Evolutionary conservation across 2,797 vertebrate species (phyloP), one percentile per base, ranked within the genome.

Genomic region (Cuculus canorus): DNA sequence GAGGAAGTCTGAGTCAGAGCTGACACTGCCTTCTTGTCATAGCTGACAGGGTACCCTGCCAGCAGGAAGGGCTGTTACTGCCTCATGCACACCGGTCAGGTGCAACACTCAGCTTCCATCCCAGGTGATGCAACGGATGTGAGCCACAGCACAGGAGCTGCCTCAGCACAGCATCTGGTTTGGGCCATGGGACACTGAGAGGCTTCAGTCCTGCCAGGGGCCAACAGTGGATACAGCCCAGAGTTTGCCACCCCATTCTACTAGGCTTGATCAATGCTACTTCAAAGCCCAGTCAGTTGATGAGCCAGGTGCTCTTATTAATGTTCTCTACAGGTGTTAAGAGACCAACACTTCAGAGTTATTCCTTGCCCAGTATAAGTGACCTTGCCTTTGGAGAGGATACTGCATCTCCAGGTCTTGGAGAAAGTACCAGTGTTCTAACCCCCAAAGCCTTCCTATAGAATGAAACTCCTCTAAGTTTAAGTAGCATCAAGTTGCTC

Each of bases 1-100:
- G 89, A 92, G 35, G 41, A 9, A 9, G 75, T 28, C 57, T 21
- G 61, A 93, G 70, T 94, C 94, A 96, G 86, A 66, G 24, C 66
- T 76, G 59, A 50, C 82, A 28, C 52, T 76, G 68, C 66, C 88
- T 88, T 84, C 79, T 35, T 78, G 80, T 41, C 93, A 95, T 24
- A 76, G 83, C 80, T 92, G 75, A 69, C 2, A 1, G 47, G 59
- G 63, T 52, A 53, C n/a, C 23, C 80, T 70, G 59, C 19, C 73
- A 63, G 25, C 5, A 14, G 8, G 22, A 57, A n/a, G n/a, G 37
- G 59, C 90, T 69, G 25, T 17, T 54, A 65, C 66, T 76, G 77
- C 59, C 56, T 70, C 77, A 65, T 6, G 27, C 70, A 9, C 60
- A 57, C 41, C 0, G 0, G 15, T 47, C 81, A 95, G 77, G 63